Evolutionary conservation across 2,797 vertebrate genomes (phyloP).

Genomic region (Halcyon smyrnensis): DNA sequence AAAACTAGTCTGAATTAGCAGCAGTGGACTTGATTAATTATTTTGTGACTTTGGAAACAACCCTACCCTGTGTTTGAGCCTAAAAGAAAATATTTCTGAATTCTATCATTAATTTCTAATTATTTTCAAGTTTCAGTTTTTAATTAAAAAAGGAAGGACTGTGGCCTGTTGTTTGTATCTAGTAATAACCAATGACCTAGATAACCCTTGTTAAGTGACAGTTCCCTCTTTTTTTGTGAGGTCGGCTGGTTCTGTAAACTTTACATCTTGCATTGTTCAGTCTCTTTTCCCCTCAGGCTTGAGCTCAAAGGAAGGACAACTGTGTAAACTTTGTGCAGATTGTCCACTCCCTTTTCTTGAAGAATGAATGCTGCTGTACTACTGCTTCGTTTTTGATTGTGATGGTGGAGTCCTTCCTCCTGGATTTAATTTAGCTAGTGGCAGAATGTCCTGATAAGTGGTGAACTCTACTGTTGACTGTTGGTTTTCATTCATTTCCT

Average conservation of each 20-base stretch:
- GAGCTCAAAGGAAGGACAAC: neutral
- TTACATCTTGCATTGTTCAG: neutral
- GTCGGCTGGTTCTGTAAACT: neutral
- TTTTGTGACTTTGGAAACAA: neutral
- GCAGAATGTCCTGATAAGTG: neutral
- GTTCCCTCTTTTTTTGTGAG: neutral
- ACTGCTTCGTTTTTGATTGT: neutral
- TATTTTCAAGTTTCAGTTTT: neutral
- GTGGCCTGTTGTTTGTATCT: neutral
- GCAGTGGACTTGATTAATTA: neutral
- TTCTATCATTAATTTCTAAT: neutral
- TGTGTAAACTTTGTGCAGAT: fast-evolving
- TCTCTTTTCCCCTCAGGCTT: neutral
- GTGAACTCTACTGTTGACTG: neutral
- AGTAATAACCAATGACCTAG: neutral
- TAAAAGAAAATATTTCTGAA: neutral
- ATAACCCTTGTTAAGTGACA: neutral
- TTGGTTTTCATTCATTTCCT: constrained; percentile 37
- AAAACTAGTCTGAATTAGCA: neutral
- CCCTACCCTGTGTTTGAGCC: neutral
- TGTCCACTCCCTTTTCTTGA: neutral
- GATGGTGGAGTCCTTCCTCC: neutral
- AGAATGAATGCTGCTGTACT: neutral
- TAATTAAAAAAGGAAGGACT: neutral
- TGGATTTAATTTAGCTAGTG: constrained; percentile 1